Evolutionary conservation across 2,888 invertebrate species (phyloP).

Genomic region (Drosophila rellima): DNA sequence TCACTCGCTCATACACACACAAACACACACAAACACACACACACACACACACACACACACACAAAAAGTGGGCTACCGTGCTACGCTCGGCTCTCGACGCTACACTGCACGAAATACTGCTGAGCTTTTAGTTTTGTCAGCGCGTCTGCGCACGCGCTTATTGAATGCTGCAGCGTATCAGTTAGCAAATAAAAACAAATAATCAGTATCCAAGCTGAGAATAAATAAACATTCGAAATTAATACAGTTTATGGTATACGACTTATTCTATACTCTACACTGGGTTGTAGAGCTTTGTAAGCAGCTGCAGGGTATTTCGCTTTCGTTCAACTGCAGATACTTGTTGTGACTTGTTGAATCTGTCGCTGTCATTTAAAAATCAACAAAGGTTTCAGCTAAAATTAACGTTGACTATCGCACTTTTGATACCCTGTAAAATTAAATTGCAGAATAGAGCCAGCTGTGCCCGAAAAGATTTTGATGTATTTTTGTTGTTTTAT

Average conservation of each 20-base stretch:
- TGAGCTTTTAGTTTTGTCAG: constrained; percentile 21
- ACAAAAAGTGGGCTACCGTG: constrained; percentile 81
- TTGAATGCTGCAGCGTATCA: constrained; percentile 25
- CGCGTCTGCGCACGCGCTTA: constrained; percentile 47
- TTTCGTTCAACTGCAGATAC: background rate
- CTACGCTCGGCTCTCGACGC: constrained; percentile 71
- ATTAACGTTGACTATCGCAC: constrained; percentile 26
- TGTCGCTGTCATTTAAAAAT: constrained; percentile 41
- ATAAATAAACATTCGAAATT: constrained; percentile 9
- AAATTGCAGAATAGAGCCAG: too few species aligned
- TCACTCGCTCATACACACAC: too few species aligned
- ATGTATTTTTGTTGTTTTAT: too few species aligned
- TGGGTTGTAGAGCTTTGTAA: background rate
- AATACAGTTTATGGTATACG: background rate
- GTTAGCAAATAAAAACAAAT: constrained; percentile 49
- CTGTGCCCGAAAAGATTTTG: too few species aligned
- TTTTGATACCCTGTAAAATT: too few species aligned
- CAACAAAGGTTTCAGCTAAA: constrained; percentile 45
- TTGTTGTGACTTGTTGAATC: constrained; percentile 45
- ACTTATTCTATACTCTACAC: background rate
- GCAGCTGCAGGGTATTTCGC: constrained; percentile 20
- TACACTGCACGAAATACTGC: constrained; percentile 66
- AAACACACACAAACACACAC: constrained; percentile 53
- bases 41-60: constrained; percentile 34
- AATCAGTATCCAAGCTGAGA: constrained; percentile 30